phyloP scores from a whole-genome alignment of 2,888 invertebrate species.

The Panzeria rudis region DNA sequence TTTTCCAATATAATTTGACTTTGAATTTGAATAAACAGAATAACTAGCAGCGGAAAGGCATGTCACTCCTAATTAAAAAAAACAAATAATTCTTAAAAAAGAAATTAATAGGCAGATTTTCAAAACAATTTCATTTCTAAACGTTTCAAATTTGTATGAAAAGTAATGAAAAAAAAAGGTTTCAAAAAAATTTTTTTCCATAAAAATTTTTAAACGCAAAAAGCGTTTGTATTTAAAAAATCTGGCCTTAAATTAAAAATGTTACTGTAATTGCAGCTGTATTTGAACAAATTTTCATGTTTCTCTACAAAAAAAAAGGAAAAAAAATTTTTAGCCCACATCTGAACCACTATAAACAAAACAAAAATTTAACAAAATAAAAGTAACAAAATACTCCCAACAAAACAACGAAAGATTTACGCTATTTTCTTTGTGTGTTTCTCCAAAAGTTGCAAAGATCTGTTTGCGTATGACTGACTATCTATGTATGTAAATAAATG shows the following conservation, averaged over 20 bases:
- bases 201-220: too few relatives aligned
- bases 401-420: conserved; percentile 17
- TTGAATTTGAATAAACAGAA: too few relatives aligned
- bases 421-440: conserved; percentile 26
- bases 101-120: too few relatives aligned
- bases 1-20: too few relatives aligned
- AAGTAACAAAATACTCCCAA: not conserved
- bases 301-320: not conserved
- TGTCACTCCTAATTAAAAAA: too few relatives aligned
- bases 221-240: too few relatives aligned
- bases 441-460: conserved; percentile 8
- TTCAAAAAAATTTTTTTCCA: too few relatives aligned
- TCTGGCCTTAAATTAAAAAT: conserved; percentile 40
- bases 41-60: too few relatives aligned
- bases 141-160: too few relatives aligned
- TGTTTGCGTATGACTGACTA: not conserved
- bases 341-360: conserved; percentile 49
- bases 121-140: too few relatives aligned
- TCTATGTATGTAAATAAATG: conserved; percentile 7
- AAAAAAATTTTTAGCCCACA: conserved; percentile 59
- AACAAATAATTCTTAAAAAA: too few relatives aligned
- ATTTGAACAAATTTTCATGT: conserved; percentile 5
- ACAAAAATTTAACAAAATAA: not conserved
- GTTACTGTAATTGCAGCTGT: conserved; percentile 32
- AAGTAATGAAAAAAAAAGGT: too few relatives aligned